Conservation (phyloP, 1,140 invertebrate species). For the Drepana arcuata region DNA sequence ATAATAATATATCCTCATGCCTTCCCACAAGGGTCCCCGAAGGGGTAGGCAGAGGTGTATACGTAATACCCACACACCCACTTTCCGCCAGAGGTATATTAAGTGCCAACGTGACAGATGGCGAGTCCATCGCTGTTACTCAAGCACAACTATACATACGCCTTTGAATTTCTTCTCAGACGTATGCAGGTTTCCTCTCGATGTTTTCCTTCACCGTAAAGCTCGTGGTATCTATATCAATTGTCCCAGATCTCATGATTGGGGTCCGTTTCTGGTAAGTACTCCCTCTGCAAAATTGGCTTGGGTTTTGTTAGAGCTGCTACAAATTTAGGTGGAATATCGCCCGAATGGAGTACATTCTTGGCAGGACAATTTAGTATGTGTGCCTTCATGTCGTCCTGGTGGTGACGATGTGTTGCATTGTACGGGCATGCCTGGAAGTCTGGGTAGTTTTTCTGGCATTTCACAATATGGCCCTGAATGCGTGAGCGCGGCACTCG, state of each 20-base stretch:
- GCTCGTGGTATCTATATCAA: no score
- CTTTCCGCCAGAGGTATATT: no score
- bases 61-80: no score
- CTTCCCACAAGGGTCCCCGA: no score
- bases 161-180: no score
- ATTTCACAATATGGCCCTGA: slow-evolving; percentile 57
- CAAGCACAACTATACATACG: no score
- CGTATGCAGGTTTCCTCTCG: no score
- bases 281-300: slow-evolving; percentile 22
- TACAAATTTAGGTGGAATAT: slow-evolving; percentile 3
- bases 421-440: slow-evolving; percentile 49
- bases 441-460: slow-evolving; percentile 18
- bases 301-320: slow-evolving; percentile 13
- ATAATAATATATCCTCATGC: no score
- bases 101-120: no score
- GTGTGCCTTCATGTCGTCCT: slow-evolving; percentile 22
- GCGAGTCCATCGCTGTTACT: no score
- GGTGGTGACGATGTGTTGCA: slow-evolving; percentile 51
- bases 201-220: no score
- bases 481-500: slow-evolving; percentile 41
- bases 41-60: no score
- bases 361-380: slow-evolving; percentile 24
- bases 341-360: slow-evolving; percentile 14
- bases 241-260: slow-evolving; percentile 36
- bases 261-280: slow-evolving; percentile 28